These are phyloP conservation scores for Psophia crepitans DNA, from an alignment of 2,113 vertebrate species.

Conservation along the genomic window DNA sequence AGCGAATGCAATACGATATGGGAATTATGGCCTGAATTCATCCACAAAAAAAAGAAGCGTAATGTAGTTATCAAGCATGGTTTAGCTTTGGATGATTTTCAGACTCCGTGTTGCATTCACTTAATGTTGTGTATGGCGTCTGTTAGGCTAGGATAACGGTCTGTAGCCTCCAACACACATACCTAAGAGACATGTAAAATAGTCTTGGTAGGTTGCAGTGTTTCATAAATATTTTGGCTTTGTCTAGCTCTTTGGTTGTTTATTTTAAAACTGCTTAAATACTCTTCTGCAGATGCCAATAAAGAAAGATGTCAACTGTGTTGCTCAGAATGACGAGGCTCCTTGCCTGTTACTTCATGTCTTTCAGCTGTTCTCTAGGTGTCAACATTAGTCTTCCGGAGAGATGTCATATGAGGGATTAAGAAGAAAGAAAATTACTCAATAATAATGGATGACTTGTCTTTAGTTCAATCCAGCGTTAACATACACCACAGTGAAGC, in stretches of 20 bases:
- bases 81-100: background rate
- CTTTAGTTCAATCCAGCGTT: background rate
- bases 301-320: background rate
- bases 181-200: background rate
- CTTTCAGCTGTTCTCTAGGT: background rate
- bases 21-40: background rate
- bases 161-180: background rate
- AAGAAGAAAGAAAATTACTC: background rate
- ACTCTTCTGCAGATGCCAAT: background rate
- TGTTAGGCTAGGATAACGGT: background rate
- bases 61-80: background rate
- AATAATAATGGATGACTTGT: background rate
- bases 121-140: background rate
- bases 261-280: background rate
- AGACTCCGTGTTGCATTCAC: background rate
- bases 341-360: background rate
- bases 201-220: background rate
- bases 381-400: background rate
- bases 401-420: background rate
- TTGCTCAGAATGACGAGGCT: background rate
- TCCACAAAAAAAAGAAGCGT: background rate
- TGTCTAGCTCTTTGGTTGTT: background rate
- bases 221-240: background rate
- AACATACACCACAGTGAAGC: background rate
- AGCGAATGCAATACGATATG: accelerated